Conservation (phyloP, 2,797 vertebrate species). For the Scarus forsteni region DNA sequence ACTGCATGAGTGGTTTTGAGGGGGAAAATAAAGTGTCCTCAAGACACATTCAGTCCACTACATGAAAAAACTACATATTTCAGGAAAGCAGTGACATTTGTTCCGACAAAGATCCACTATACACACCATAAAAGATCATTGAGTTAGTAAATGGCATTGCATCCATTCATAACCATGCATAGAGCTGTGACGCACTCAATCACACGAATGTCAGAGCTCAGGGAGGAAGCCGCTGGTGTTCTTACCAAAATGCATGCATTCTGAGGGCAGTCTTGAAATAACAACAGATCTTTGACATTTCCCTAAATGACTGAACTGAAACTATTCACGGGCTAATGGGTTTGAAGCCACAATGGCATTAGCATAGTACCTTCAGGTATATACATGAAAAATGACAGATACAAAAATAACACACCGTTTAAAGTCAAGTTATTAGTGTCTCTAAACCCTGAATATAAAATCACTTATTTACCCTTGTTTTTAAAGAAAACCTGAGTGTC, state of each 20-base stretch:
- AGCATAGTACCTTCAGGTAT: not conserved
- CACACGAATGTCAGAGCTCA: constrained; percentile 7
- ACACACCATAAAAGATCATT: constrained; percentile 14
- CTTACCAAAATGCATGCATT: not conserved
- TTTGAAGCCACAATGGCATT: not conserved
- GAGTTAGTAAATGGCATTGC: constrained; percentile 15
- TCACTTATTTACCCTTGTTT: too few species aligned
- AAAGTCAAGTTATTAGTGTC: too few species aligned
- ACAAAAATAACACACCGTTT: not conserved
- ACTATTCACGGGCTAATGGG: not conserved
- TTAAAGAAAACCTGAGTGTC: too few species aligned
- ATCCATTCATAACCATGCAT: constrained; percentile 4
- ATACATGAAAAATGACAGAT: not conserved
- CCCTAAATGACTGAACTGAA: not conserved
- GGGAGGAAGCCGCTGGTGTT: not conserved
- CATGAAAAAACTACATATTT: not conserved
- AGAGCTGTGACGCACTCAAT: constrained; percentile 11
- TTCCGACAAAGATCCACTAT: constrained; percentile 7
- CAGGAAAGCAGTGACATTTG: constrained; percentile 16
- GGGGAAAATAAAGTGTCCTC: not conserved
- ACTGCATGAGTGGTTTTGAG: not conserved
- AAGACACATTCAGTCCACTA: not conserved
- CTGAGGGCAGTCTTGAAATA: constrained; percentile 17
- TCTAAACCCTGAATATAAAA: too few species aligned
- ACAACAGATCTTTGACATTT: constrained; percentile 27